phyloP scores from a whole-genome alignment of 2,888 invertebrate species.

The Platynereis dumerilii region DNA sequence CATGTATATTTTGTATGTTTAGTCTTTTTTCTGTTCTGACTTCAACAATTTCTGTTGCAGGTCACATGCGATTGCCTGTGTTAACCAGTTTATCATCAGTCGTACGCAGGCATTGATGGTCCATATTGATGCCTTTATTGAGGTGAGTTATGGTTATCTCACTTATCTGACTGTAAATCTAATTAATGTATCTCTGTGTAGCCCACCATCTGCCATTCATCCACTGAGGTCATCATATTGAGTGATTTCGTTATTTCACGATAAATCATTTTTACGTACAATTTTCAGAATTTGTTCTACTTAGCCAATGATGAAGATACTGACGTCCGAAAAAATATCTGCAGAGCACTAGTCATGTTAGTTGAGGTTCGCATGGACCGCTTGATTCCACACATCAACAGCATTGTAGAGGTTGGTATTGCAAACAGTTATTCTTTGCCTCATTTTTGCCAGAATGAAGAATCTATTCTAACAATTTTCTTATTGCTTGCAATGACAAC shows the following conservation, averaged over 20 bases:
- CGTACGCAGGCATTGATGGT: slow-evolving; percentile 92
- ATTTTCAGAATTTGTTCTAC: slow-evolving; percentile 80
- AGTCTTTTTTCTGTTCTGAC: neutral
- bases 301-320: slow-evolving; percentile 94
- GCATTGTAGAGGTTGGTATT: slow-evolving; percentile 84
- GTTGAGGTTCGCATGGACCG: slow-evolving; percentile 95
- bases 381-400: slow-evolving; percentile 91
- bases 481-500: neutral
- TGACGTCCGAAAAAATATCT: slow-evolving; percentile 97
- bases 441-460: too few species aligned
- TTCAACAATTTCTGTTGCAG: slow-evolving; percentile 53
- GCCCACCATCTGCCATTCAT: neutral
- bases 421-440: too few species aligned
- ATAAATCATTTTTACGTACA: too few species aligned
- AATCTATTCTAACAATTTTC: neutral
- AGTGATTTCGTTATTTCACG: neutral
- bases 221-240: neutral
- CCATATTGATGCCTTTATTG: slow-evolving; percentile 92
- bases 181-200: neutral
- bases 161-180: neutral
- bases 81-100: slow-evolving; percentile 96
- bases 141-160: slow-evolving; percentile 60
- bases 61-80: slow-evolving; percentile 97
- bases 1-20: neutral
- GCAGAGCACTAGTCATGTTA: slow-evolving; percentile 93